Evolutionary conservation across 2,797 vertebrate species (phyloP), one percentile per base, ranked within the genome.

Genomic region (Acropternis orthonyx): DNA sequence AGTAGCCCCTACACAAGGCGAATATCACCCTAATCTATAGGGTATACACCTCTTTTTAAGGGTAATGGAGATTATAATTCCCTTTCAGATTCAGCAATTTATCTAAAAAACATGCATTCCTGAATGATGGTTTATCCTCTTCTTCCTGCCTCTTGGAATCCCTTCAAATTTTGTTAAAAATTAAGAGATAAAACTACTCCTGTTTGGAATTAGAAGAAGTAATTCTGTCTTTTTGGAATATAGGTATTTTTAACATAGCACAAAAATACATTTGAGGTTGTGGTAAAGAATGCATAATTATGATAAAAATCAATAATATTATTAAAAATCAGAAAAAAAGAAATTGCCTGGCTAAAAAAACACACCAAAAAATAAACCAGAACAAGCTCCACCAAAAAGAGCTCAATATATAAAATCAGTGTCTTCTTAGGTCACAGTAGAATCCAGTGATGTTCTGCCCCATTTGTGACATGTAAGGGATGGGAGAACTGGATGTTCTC

Each of bases 401-500:
- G 13, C 41, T 94, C 22, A 58, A 0, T 74, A 32, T 81, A 21
- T 61, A 44, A 69, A 81, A 82, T 41, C 2, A 2, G 4, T 85
- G 58, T 73, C 14, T 1, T 74, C 48, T 86, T 95, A 66, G 36
- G 46, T 93, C 51, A 32, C n/a, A 59, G 72, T 66, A 59, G n/a
- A 95, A 67, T 81, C 37, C 80, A 78, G 77, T 92, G 73, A 88
- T 4, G 32, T 79, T 93, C 61, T 95, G 24, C 49, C 41, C 41
- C 37, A 85, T 90, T 83, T 93, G 49, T 77, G 71, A 52, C 41
- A 49, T 82, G 14, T 1, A 84, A 79, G 54, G 58, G 32, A 43
- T 75, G 61, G 58, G 34, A 75, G 89, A 92, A 89, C 88, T 96
- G 86, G 59, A 90, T 94, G 78, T 95, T 93, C 89, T 91, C 71